Percentiles rank a stretch among this genome's conserved stretches.
These are phyloP conservation scores for Acrobasis consociella DNA, from an alignment of 2,888 invertebrate genomes.

Conservation along the genomic window DNA sequence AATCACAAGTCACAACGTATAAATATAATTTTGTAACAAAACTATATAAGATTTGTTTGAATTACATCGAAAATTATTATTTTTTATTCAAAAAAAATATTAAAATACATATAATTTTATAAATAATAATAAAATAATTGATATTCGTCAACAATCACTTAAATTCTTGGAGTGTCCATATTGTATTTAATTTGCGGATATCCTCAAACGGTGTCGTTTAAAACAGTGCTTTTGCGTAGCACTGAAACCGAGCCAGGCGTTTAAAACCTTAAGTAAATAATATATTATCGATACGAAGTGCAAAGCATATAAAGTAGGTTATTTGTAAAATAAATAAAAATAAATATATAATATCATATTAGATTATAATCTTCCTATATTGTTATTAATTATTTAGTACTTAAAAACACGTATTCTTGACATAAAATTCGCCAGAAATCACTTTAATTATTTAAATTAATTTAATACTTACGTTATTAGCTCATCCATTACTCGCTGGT, in stretches of 20 bases:
- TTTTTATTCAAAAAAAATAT: no score
- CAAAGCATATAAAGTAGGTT: constrained; percentile 34
- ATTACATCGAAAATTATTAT: no score
- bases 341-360: constrained; percentile 37
- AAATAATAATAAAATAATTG: no score
- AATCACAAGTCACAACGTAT: no score
- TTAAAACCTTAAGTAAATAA: constrained; percentile 7
- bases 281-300: constrained; percentile 32
- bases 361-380: constrained; percentile 52
- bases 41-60: no score
- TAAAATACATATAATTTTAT: not conserved
- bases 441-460: not conserved
- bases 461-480: no score
- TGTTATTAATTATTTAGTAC: constrained; percentile 60
- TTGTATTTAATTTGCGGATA: not conserved
- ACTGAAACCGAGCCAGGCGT: constrained; percentile 23
- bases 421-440: constrained; percentile 9
- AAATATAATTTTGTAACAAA: no score
- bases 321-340: constrained; percentile 44
- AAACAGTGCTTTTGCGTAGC: constrained; percentile 20
- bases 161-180: not conserved
- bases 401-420: constrained; percentile 32
- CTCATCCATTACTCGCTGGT: no score
- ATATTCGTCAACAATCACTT: no score
- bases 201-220: not conserved